A percentile compares a stretch with the other conserved stretches of the same genome.
Conservation (phyloP, 2,113 vertebrate species). For the Triplophysa dalaica region DNA sequence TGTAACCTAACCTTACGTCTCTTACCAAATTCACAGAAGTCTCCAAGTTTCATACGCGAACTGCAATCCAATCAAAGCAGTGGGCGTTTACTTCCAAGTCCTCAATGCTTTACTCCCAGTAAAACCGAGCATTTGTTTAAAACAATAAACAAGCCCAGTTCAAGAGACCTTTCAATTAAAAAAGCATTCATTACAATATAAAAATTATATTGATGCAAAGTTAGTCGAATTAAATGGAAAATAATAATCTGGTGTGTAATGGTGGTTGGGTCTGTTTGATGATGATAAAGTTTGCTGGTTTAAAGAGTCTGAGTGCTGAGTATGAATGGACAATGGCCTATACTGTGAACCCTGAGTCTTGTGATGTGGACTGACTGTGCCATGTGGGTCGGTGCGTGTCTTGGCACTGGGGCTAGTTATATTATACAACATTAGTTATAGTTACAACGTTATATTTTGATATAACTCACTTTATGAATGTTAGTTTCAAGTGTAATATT, state of each 20-base stretch:
- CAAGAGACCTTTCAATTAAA: too few relatives aligned
- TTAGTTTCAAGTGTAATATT: neutral
- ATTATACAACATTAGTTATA: too few relatives aligned
- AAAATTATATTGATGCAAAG: neutral
- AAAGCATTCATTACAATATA: neutral
- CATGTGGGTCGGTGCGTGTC: slow-evolving; percentile 43
- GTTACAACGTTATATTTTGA: neutral
- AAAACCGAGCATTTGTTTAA: too few relatives aligned
- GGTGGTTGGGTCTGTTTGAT: slow-evolving; percentile 17
- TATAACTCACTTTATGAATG: neutral
- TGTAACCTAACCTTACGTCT: too few relatives aligned
- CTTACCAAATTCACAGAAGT: too few relatives aligned
- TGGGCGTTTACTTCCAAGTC: too few relatives aligned
- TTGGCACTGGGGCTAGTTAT: slow-evolving; percentile 37
- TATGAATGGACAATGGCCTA: slow-evolving; percentile 47
- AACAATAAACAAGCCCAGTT: too few relatives aligned
- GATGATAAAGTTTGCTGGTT: slow-evolving; percentile 14
- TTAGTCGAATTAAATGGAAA: neutral
- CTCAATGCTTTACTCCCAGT: too few relatives aligned
- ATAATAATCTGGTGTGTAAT: slow-evolving; percentile 1
- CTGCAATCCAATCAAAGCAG: too few relatives aligned
- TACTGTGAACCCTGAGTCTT: slow-evolving; percentile 51
- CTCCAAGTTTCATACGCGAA: too few relatives aligned
- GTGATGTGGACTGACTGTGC: slow-evolving; percentile 46
- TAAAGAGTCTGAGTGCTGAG: slow-evolving; percentile 37